A percentile compares a stretch with the other conserved stretches of the same genome.
phyloP scores from a whole-genome alignment of 2,888 invertebrate genomes.

The Campoplex nolae region DNA sequence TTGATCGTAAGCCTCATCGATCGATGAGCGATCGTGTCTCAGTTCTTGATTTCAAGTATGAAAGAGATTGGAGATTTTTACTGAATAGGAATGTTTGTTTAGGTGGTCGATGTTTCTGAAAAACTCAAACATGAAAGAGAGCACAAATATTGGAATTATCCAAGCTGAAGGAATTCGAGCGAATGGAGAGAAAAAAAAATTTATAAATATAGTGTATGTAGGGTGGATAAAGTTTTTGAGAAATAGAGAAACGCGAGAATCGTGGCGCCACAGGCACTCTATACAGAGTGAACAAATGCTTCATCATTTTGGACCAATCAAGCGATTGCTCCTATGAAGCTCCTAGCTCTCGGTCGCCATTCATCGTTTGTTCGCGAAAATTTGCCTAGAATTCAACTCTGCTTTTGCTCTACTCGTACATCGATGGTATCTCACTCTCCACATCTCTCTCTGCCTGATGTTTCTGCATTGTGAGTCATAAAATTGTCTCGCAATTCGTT shows the following conservation, averaged over 20 bases:
- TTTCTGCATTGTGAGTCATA: slow-evolving; percentile 26
- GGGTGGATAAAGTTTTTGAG: slow-evolving; percentile 3
- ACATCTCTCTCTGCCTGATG: slow-evolving; percentile 2
- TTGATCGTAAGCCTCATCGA: no score
- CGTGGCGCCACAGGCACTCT: slow-evolving; percentile 48
- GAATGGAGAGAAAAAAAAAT: background rate
- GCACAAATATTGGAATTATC: background rate
- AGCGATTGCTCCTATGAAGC: slow-evolving; percentile 55
- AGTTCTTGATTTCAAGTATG: no score
- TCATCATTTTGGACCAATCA: slow-evolving; percentile 61
- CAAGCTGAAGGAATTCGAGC: background rate
- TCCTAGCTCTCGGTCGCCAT: slow-evolving; percentile 36
- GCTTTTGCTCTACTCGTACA: slow-evolving; percentile 13
- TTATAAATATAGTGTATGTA: slow-evolving; percentile 2
- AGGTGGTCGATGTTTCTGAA: background rate
- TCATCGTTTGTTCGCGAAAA: slow-evolving; percentile 51
- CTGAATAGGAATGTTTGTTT: background rate
- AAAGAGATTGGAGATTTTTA: background rate
- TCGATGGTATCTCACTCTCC: background rate
- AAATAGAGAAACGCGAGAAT: slow-evolving; percentile 10
- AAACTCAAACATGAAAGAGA: background rate
- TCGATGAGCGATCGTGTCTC: no score
- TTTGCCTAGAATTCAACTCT: slow-evolving; percentile 52
- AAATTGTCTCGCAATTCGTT: slow-evolving; percentile 21
- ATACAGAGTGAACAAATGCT: slow-evolving; percentile 50